Evolutionary conservation across 2,797 vertebrate genomes (phyloP).

Genomic region (Manis pentadactyla): DNA sequence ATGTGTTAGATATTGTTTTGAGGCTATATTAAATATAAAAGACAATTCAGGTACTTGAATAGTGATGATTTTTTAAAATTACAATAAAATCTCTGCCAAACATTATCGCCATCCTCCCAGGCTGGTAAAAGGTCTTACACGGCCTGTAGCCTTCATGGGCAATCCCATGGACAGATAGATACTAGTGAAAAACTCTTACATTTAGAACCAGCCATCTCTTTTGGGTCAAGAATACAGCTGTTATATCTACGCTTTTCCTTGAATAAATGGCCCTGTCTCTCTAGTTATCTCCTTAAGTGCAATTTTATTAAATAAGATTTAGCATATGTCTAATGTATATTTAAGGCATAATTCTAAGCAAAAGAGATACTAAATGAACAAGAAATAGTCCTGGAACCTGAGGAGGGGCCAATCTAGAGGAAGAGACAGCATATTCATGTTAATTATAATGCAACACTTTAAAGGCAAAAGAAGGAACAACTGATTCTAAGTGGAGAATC

Average conservation of each 20-base stretch:
- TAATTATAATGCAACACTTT: background rate
- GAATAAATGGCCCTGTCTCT: background rate
- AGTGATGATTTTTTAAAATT: background rate
- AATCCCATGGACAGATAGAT: background rate
- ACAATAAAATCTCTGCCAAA: background rate
- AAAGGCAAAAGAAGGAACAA: background rate
- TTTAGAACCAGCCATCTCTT: background rate
- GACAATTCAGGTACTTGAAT: background rate
- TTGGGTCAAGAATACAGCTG: background rate
- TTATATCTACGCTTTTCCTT: background rate
- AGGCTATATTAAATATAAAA: background rate
- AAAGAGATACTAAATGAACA: background rate
- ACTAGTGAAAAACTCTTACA: background rate
- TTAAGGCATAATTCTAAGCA: background rate
- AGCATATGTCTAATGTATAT: background rate
- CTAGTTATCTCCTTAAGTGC: background rate
- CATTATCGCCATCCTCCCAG: background rate
- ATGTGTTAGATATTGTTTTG: background rate
- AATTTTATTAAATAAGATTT: background rate
- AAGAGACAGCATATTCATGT: background rate
- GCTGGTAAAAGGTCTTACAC: background rate
- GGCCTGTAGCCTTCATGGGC: background rate
- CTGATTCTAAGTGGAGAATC: background rate
- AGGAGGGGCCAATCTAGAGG: background rate
- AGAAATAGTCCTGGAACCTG: background rate